These are phyloP conservation scores for Planiliza haematocheilus DNA, from an alignment of 2,113 vertebrate genomes.

Conservation along the genomic window DNA sequence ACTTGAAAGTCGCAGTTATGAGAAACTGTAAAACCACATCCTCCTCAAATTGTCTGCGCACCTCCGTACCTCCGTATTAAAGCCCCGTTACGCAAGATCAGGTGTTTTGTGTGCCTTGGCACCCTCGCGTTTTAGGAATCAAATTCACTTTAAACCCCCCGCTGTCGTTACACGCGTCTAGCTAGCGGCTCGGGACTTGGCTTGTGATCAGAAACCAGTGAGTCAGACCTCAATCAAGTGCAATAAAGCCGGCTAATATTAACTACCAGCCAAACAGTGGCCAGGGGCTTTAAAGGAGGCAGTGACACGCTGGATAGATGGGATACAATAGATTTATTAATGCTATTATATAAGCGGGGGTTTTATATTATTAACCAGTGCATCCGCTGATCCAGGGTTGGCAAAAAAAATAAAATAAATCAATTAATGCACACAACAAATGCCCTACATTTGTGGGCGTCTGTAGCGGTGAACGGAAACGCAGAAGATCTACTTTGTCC, in stretches of 20 bases:
- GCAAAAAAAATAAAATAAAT: background rate
- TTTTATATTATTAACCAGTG: background rate
- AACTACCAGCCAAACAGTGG: no score
- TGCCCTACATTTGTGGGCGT: background rate
- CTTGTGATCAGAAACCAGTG: no score
- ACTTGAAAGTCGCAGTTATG: slow-evolving; percentile 18
- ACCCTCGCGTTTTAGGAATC: no score
- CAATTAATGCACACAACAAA: background rate
- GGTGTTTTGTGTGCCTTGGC: no score
- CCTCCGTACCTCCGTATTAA: no score
- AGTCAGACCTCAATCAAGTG: no score
- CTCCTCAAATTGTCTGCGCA: no score
- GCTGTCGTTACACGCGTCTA: no score
- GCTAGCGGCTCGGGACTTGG: no score
- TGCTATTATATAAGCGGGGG: background rate
- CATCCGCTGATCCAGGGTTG: background rate
- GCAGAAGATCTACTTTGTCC: background rate
- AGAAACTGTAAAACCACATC: background rate
- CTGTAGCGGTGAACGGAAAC: background rate
- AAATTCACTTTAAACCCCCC: no score
- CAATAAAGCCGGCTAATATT: no score
- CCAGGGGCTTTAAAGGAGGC: background rate
- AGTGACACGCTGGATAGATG: background rate
- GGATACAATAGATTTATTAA: background rate
- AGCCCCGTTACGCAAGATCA: no score